A percentile compares a stretch with the other conserved stretches of the same genome.
Evolutionary conservation across 64 coral and sea anemone genomes (phyloP).

Genomic region (Orbicella faveolata): DNA sequence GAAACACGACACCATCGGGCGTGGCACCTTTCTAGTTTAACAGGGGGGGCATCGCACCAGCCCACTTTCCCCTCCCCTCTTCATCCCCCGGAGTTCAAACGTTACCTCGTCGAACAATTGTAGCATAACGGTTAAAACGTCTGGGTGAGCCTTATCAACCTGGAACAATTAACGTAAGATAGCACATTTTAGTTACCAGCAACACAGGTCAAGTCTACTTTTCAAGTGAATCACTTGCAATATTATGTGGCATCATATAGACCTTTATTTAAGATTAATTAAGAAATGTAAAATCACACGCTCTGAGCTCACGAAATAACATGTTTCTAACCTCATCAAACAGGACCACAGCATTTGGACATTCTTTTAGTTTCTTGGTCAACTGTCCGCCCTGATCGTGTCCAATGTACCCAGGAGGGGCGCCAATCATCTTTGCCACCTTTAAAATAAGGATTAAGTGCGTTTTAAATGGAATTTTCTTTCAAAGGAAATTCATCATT

Average conservation of each 20-base stretch:
- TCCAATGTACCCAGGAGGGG: constrained; percentile 92
- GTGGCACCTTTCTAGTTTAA: not conserved
- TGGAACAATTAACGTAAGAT: constrained; percentile 3
- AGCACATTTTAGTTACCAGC: not conserved
- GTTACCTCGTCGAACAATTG: constrained; percentile 98
- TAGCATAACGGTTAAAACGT: constrained; percentile 96
- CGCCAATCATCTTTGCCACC: constrained; percentile 96
- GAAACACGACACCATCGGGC: not conserved
- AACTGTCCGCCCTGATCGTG: constrained; percentile 96
- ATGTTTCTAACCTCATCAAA: constrained; percentile 87
- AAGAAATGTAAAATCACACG: too few relatives aligned
- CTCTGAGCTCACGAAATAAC: too few relatives aligned
- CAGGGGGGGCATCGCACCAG: not conserved
- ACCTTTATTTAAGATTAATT: too few relatives aligned
- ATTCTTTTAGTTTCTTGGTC: constrained; percentile 85
- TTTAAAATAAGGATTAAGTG: not conserved
- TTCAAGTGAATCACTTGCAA: too few relatives aligned
- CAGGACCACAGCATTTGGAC: constrained; percentile 90
- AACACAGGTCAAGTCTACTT: too few relatives aligned
- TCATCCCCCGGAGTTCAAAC: not conserved
- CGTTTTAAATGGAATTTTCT: too few relatives aligned
- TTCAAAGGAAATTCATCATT: too few relatives aligned
- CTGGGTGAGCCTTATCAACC: constrained; percentile 98
- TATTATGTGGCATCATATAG: too few relatives aligned
- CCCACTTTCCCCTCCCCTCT: not conserved